Evolutionary conservation across 2,797 vertebrate species (phyloP), one percentile per base, ranked within the genome.

Genomic region (Myotis findleyi): DNA sequence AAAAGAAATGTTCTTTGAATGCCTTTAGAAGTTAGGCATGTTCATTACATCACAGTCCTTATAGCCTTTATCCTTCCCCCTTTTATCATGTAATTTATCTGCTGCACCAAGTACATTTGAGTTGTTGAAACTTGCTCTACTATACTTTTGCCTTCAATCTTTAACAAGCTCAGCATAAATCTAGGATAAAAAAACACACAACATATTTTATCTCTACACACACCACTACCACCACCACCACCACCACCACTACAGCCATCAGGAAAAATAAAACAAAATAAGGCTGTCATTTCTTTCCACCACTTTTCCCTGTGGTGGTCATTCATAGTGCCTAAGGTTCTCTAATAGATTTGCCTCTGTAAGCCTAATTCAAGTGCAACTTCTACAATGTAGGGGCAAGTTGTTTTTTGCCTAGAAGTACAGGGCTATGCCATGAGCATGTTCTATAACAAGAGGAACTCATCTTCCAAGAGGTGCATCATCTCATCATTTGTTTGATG

Each of bases 361-460:
- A 91, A 79, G 68, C 30, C 9, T 44, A 90, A 87, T 57, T 90
- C 55, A 93, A 93, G 75, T 81, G n/a, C 62, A 95, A n/a, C 12
- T 77, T 83, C 72, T 25, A 59, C 68, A 44, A 13, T 8, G 49
- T 69, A 72, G 20, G 17, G 44, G 2, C 12, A 87, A 81, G 9
- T 87, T 75, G 7, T 6, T 49, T 75, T 79, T 16, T 57, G 44
- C 81, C 23, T 59, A 30, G 25, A 76, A 83, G 53, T 51, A 64
- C 12, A 55, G 69, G 33, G 25, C 16, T 53, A 0, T 66, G 47
- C 30, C 51, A 25, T 62, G 23, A 68, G 23, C 25, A 51, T 64
- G 23, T 72, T 53, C 59, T 53, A 3, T 17, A 41, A 76, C 2
- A 66, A 49, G n/a, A 76, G 18, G 36, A 17, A 51, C 27, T 55